Evolutionary conservation across 1,140 invertebrate genomes (phyloP), one percentile per base, ranked within the genome.

Genomic region (Diorhabda sublineata): DNA sequence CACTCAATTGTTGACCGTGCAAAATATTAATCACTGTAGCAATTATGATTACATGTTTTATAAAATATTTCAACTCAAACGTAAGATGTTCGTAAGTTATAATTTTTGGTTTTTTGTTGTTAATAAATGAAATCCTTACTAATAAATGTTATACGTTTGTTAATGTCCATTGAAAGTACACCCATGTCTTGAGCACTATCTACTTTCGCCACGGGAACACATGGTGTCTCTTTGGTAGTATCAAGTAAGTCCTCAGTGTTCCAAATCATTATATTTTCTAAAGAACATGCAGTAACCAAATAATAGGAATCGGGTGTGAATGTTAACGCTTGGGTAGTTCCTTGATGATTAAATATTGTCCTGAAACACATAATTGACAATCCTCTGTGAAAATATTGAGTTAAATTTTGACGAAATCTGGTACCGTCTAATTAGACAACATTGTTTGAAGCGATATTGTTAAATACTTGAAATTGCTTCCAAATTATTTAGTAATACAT

Each of bases 131-230:
- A 4, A 52, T 8, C 6, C 64, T 76, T 77, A 83, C 81, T 79
- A 73, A 83, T 77, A 6, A 73, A 64, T 64, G 69, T 60, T 60
- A 81, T 77, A 62, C 73, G 68, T 71, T 76, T 78, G 7, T 85
- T 84, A 76, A 92, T 88, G 73, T 91, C 89, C 72, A 87, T 85
- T 59, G 84, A 85, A 26, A 89, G 83, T 3, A 93, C 87, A 5
- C 91, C 91, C 64, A 93, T 81, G 79, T 93, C 92, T 77, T 93
- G 91, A 71, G 88, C 90, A 78, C 90, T 90, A 64, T 87, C 84
- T 41, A 84, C 73, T 6, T 84, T 82, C 56, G 81, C 81, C 43
- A 81, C 74, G 41, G 82, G 80, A 6, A 75, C 67, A 45, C 74
- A 77, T 3, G 77, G 61, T 1, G 80, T 73, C 11, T 82, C 80